Evolutionary conservation across 2,797 vertebrate genomes (phyloP).

Genomic region (Mustela erminea): DNA sequence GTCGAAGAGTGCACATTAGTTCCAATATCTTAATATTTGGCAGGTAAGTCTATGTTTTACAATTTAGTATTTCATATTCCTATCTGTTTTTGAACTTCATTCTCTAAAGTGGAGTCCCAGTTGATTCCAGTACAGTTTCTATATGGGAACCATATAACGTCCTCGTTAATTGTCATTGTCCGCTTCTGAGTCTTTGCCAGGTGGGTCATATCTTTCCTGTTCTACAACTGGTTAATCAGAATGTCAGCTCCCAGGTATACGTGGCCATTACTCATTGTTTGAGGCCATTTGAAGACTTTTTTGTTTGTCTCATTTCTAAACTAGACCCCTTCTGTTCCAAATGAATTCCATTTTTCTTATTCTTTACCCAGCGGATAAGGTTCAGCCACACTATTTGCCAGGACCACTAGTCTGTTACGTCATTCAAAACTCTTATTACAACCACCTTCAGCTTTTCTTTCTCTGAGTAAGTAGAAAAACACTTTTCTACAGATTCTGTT

Average conservation of each 20-base stretch:
- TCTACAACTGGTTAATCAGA: neutral
- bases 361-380: neutral
- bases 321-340: neutral
- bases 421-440: neutral
- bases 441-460: neutral
- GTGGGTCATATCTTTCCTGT: neutral
- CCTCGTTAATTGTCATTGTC: neutral
- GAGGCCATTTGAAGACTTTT: neutral
- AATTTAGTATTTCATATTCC: neutral
- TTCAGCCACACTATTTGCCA: neutral
- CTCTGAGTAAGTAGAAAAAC: neutral
- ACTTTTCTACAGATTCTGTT: neutral
- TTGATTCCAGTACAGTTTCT: neutral
- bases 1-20: neutral
- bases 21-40: constrained; percentile 32
- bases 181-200: neutral
- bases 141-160: neutral
- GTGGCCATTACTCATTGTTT: neutral
- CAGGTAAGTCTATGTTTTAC: neutral
- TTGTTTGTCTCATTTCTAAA: neutral
- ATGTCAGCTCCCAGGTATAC: neutral
- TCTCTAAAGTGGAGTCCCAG: neutral
- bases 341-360: neutral
- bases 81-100: neutral
- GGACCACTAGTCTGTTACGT: neutral